Base-by-base conservation (phyloP, 2,113 vertebrate species). In the Girardinichthys multiradiatus region DNA sequence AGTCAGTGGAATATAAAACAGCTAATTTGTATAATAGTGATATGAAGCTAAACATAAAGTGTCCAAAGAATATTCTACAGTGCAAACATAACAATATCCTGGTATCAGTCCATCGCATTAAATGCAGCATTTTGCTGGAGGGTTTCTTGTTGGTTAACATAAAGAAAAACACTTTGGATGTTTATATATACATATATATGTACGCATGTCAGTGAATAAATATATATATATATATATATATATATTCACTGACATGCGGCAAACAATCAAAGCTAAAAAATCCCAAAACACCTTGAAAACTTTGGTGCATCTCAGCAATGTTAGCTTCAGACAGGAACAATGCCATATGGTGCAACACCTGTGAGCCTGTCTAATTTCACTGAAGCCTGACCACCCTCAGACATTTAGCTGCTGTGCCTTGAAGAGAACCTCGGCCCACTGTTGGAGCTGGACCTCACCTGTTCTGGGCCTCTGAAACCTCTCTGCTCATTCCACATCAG, bases 361-460 rank as follows among this genome's bases (percentile, higher is more conserved):
- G 81, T 70, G 70, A 75, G 69, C 29, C 79, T 33, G 24, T 66
- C 70, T 66, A 31, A 72, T 84, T 84, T 74, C 79, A 59, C 54
- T 0, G 62, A 73, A 68, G 51, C 24, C 35, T 13, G 24, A 62
- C 21, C 8, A 0, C 74, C 81, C 77, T 73, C 72, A 1, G 77
- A 81, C 72, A 39, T 84, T 72, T 57, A 0, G 57, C 76, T 24
- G 62, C 68, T 26, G 79, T 69, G 58, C 76, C 27, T 42, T 68
- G 62, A 75, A 68, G 83, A 79, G 51, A 83, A 58, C 74, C 85
- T 59, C 27, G n/a, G 67, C 51, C 42, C 17, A 68, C 83, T 72
- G 77, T 81, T 26, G 72, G 75, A 89, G 79, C 85, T 79, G 77
- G 79, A 87, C 75, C 30, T 71, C 37, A 81, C 79, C 81, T 57